Evolutionary conservation across 2,797 vertebrate genomes (phyloP), one percentile per base, ranked within the genome.

Genomic region (Brachyrhaphis roseni): DNA sequence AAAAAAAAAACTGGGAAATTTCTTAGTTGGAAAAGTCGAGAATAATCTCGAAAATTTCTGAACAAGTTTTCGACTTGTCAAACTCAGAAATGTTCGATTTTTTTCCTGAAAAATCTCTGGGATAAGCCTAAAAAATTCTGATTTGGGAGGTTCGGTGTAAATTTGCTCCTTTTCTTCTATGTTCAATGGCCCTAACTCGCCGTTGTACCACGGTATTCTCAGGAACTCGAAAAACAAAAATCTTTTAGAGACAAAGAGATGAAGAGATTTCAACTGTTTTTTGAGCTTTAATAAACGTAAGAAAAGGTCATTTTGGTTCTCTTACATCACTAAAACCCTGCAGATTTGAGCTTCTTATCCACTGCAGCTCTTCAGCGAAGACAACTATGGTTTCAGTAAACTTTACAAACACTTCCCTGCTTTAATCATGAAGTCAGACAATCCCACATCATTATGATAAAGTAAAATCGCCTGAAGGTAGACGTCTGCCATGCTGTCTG

Each of bases 401-500:
- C 46, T 18, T 68, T 68, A 10, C 13, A 41, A 43, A 68, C 39
- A 68, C 36, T 78, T 49, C 84, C 13, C 55, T 55, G 68, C 51
- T 39, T 77, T 78, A 74, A 78, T 83, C 31, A 5, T 49, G 16
- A 28, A 64, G 49, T 36, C 51, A 76, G 51, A 80, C 76, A 79
- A 81, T 57, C 74, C n/a, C 64, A 74, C 83, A 78, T 82, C 68
- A 49, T 82, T 76, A 84, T 20, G 68, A 34, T 47, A 49, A 75
- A 84, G 80, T 73, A 72, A 81, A 77, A 78, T 76, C 36, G 53
- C 62, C 36, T 78, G 64, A 86, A 81, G 74, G 80, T 75, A 75
- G 75, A 62, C 2, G 41, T 84, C 83, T 75, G 88, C 78, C 85
- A 26, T 57, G 46, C 79, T 51, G 85, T 88, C 86, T 78, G 15